Percentiles rank a stretch among this genome's conserved stretches.
Evolutionary conservation across 1,140 invertebrate genomes (phyloP).

Genomic region (Lepidostoma basale): DNA sequence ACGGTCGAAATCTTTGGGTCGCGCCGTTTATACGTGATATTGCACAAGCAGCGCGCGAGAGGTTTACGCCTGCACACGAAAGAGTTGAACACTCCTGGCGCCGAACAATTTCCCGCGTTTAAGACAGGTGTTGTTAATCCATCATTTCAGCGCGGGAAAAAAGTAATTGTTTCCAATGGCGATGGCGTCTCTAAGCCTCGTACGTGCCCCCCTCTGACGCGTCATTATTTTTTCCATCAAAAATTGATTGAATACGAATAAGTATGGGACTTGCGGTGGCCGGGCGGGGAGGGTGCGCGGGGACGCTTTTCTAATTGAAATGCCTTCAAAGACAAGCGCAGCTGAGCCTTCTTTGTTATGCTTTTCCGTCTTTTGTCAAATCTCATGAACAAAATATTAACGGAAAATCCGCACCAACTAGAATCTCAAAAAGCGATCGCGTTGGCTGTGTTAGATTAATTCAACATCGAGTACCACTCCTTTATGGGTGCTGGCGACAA

Average conservation of each 20-base stretch:
- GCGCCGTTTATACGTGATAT: too few relatives aligned
- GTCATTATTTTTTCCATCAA: constrained; percentile 43
- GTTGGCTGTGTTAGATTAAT: too few relatives aligned
- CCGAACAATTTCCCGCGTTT: constrained; percentile 28
- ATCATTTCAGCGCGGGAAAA: constrained; percentile 33
- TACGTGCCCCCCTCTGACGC: constrained; percentile 28
- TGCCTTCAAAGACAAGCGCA: constrained; percentile 39
- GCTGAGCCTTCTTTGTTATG: constrained; percentile 37
- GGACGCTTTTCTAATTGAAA: constrained; percentile 31
- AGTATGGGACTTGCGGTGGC: constrained; percentile 6
- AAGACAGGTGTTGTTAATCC: constrained; percentile 40
- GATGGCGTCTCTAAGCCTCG: constrained; percentile 29
- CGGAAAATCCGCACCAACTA: too few relatives aligned
- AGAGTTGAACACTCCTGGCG: constrained; percentile 9
- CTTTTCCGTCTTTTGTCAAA: constrained; percentile 37
- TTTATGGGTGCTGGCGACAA: too few relatives aligned
- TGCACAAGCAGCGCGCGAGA: too few relatives aligned
- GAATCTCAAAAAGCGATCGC: too few relatives aligned
- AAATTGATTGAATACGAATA: constrained; percentile 41
- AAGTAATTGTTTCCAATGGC: constrained; percentile 41
- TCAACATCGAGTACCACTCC: too few relatives aligned
- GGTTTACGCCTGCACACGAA: too few relatives aligned
- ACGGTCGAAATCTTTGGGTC: too few relatives aligned
- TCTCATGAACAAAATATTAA: constrained; percentile 25
- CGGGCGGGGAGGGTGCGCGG: neutral